A percentile compares a stretch with the other conserved stretches of the same genome.
Conservation (phyloP, 2,888 invertebrate genomes). For the Aphodius sticticus region DNA sequence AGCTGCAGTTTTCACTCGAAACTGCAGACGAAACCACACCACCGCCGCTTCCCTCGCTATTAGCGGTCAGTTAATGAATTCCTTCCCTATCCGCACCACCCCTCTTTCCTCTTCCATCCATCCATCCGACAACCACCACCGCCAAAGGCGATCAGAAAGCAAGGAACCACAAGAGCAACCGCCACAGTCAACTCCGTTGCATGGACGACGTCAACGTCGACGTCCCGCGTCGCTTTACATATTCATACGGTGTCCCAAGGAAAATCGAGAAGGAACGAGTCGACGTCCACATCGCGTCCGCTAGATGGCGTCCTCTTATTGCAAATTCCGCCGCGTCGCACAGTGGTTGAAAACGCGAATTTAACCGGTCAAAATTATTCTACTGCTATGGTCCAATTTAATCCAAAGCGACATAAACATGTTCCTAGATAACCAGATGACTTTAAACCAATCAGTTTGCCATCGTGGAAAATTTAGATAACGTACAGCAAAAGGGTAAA, state of each 20-base stretch:
- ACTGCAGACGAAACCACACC: slow-evolving; percentile 12
- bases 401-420: too few relatives aligned
- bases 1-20: slow-evolving; percentile 31
- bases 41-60: slow-evolving; percentile 34
- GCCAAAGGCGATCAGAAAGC: neutral
- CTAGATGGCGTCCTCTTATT: slow-evolving; percentile 49
- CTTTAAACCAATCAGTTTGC: too few relatives aligned
- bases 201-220: neutral
- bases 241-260: slow-evolving; percentile 44
- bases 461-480: too few relatives aligned
- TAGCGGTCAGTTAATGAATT: slow-evolving; percentile 41
- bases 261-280: slow-evolving; percentile 41
- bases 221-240: slow-evolving; percentile 43
- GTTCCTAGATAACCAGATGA: too few relatives aligned
- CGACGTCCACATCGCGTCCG: slow-evolving; percentile 24
- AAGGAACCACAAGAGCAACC: neutral
- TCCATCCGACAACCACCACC: neutral
- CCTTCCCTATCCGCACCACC: slow-evolving; percentile 30
- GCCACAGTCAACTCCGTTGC: neutral
- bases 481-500: too few relatives aligned
- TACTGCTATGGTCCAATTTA: too few relatives aligned
- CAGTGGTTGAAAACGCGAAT: too few relatives aligned
- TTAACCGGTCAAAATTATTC: too few relatives aligned
- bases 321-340: slow-evolving; percentile 55
- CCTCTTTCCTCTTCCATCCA: neutral